Base-by-base conservation (phyloP, 2,113 vertebrate species). In the Balaenoptera acutorostrata region DNA sequence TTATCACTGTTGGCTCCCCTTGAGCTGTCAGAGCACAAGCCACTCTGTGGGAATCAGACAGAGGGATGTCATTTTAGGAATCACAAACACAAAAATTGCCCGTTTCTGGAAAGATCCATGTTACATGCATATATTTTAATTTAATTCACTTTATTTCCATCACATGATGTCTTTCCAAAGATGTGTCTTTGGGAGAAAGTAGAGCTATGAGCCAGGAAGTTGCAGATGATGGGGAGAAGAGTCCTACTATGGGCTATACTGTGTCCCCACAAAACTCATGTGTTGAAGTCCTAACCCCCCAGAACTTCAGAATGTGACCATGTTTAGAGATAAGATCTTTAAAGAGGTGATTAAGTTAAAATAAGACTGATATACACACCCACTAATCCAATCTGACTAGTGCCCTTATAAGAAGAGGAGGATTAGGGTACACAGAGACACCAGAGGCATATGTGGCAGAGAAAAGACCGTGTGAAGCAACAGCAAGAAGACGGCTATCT, bases 1-100 rank as follows among this genome's bases (percentile, higher is more conserved):
- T 92, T 57, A 96, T 92, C 63, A 88, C 52, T 3, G 55, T 8
- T 49, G 10, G 86, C 74, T 96, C 66, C 83, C 90, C 46, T 93
- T 12, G 23, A 95, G 91, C 66, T 84, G 86, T 44, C 21, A 36
- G 23, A 39, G 31, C 57, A 68, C n/a, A 75, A 93, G n/a, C 27
- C 4, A 0, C 6, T 71, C 33, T 59, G 49, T 68, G 75, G 18
- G 55, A 81, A 71, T 5, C 23, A 97, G 84, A 0, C 12, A 88
- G 64, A 61, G 74, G 52, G 49, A 17, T 39, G 44, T 69, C 49
- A 57, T 84, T 15, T 8, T 64, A 6, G 89, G 86, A 55, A 80
- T 44, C 69, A 10, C 39, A 72, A 86, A 90, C 17, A 69, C 0
- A 64, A 36, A 84, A n/a, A 36, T 46, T 87, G 44, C n/a, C 20